Evolutionary conservation across 1,140 invertebrate genomes (phyloP).

Genomic region (Drosophila obscura): DNA sequence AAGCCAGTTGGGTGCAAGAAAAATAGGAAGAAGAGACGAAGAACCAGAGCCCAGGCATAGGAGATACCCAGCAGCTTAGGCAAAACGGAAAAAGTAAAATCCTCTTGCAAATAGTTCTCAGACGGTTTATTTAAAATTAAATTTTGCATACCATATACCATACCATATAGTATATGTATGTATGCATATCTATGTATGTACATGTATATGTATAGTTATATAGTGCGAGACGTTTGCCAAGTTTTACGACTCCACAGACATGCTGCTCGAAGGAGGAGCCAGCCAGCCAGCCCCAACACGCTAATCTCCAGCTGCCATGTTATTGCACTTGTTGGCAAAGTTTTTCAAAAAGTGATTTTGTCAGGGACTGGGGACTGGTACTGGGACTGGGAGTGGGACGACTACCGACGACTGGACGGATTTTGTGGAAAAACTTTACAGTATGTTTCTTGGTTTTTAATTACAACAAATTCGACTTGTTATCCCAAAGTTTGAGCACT

Average conservation of each 20-base stretch:
- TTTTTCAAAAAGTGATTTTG: slow-evolving; percentile 80
- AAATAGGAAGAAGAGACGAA: not conserved
- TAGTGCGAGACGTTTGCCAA: slow-evolving; percentile 38
- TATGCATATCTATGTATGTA: too few relatives aligned
- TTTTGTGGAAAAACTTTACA: slow-evolving; percentile 48
- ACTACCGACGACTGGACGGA: too few relatives aligned
- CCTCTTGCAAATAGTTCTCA: slow-evolving; percentile 65
- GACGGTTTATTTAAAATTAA: slow-evolving; percentile 73
- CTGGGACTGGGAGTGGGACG: slow-evolving; percentile 6
- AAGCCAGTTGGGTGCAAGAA: slow-evolving; percentile 56
- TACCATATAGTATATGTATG: not conserved
- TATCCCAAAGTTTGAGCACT: slow-evolving; percentile 60
- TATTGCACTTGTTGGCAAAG: slow-evolving; percentile 80
- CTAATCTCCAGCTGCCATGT: slow-evolving; percentile 81
- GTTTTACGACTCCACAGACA: slow-evolving; percentile 73
- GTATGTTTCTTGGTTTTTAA: slow-evolving; percentile 79
- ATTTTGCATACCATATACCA: slow-evolving; percentile 61
- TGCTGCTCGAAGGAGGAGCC: slow-evolving; percentile 14
- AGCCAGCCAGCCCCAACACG: slow-evolving; percentile 55
- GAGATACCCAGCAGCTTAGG: slow-evolving; percentile 39
- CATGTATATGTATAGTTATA: slow-evolving; percentile 27
- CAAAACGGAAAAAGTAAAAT: not conserved
- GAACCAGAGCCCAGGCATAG: slow-evolving; percentile 15
- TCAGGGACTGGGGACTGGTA: slow-evolving; percentile 31
- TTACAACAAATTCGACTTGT: slow-evolving; percentile 80